Evolutionary conservation across 2,113 vertebrate genomes (phyloP), one percentile per base, ranked within the genome.

Genomic region (Axis porcinus): DNA sequence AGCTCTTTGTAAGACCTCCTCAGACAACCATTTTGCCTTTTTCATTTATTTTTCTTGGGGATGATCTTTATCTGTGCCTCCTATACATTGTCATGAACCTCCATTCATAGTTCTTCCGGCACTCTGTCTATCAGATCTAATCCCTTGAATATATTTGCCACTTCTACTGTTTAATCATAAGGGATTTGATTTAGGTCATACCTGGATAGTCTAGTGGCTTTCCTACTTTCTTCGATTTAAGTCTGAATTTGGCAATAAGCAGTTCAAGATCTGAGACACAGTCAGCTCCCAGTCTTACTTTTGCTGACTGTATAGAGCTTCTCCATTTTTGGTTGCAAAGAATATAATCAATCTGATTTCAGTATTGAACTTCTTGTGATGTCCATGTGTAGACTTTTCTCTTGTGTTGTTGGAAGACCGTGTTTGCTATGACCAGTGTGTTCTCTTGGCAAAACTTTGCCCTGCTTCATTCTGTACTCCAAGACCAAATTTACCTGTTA

Each of bases 391-490:
- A 67, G 33, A 64, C 33, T n/a, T 33, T 67, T 19, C 33, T 36
- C 17, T 19, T 4, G 0, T 21, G 33, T 36, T 67, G 17, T 21
- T 67, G 64, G 33, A 10, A n/a, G 33, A 67, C 0, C 2, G 2
- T 67, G 17, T 19, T 8, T 67, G 33, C 33, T 67, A 36, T 67
- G 33, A 67, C 64, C 64, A 6, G 0, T 67, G 17, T 0, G 8
- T 36, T 67, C 33, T 36, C 8, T 67, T 67, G 64, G 19, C 33
- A 67, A 67, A 67, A 67, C 64, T 67, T 67, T 19, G 64, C 16
- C 33, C 64, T 36, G 64, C 17, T 67, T 67, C 64, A n/a, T 36
- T 67, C 19, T 36, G 33, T 36, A 67, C 64, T 67, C 16, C 33
- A 36, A 21, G 33, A 1, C 33, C 33, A 67, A 36, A 67, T 36